Evolutionary conservation across 2,113 vertebrate species (phyloP).

Genomic region (Phainopepla nitens): DNA sequence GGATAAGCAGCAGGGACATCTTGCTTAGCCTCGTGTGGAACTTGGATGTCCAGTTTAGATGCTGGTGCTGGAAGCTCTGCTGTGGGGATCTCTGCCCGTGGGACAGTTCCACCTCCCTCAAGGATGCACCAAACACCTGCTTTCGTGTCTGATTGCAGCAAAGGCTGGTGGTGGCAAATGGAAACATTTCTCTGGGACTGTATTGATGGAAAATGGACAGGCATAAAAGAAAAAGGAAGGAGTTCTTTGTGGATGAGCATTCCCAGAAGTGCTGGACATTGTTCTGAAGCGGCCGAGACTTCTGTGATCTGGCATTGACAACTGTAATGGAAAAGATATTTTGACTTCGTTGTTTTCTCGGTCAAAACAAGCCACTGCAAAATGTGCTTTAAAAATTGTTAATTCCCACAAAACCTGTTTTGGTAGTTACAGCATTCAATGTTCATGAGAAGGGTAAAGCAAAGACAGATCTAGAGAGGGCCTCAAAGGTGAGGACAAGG

Average conservation of each 20-base stretch:
- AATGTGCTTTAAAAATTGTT: neutral
- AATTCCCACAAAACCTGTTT: neutral
- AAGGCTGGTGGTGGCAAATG: neutral
- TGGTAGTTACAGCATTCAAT: neutral
- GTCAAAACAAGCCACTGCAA: neutral
- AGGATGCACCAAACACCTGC: neutral
- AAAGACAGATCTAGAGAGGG: neutral
- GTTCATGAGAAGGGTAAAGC: neutral
- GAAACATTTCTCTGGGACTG: neutral
- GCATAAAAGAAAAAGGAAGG: neutral
- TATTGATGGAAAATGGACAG: neutral
- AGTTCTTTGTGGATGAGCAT: neutral
- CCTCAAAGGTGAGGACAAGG: neutral
- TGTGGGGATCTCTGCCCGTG: accelerated
- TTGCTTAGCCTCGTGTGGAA: accelerated
- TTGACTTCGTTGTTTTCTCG: neutral
- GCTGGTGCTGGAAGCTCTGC: neutral
- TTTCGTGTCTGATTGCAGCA: accelerated
- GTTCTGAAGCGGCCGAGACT: neutral
- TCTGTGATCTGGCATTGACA: neutral
- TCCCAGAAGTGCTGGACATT: neutral
- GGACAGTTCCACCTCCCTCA: neutral
- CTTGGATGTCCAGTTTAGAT: neutral
- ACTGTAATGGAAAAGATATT: neutral
- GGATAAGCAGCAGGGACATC: neutral